Evolutionary conservation across 2,797 vertebrate genomes (phyloP), one percentile per base, ranked within the genome.

Genomic region (Aplochiton taeniatus): DNA sequence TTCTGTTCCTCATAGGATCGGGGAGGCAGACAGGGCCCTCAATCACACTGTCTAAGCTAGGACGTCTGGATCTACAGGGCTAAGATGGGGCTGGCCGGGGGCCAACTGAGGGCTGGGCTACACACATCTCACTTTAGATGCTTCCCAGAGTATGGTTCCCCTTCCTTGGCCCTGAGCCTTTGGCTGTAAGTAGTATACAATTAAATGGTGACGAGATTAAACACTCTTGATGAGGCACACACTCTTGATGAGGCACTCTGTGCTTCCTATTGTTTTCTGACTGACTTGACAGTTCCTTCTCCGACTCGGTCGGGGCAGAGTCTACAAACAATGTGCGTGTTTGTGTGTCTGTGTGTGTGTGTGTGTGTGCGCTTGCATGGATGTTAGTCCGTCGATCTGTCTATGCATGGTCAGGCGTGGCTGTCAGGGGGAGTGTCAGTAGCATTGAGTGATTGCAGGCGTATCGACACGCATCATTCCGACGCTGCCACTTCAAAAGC

Each of bases 51-150:
- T 86, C 85, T 88, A 86, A 85, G 85, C 85, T 88, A 82, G 85
- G 85, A 88, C 78, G 72, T 73, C 74, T 87, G 85, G 84, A 88
- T 88, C 83, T 88, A 84, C 85, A 83, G 76, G 75, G 82, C 77
- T 84, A 76, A 77, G 88, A 82, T 78, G 76, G 79, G 78, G 73
- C 58, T 82, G 70, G 58, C 44, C 46, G 58, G 46, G 44, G 44
- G 58, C 18, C 71, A 13, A 76, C 49, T 61, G 76, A 66, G 79
- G 85, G 83, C 75, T 66, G 76, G 81, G 85, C 85, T 83, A 87
- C 87, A 88, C 85, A 88, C 85, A 88, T 85, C 85, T 88, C 85
- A 83, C 84, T 86, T 87, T 80, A 87, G 89, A 90, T 89, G 73
- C 46, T 65, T 59, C 74, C 81, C 70, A 31, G 31, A 31, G 31